Conservation (phyloP, 2,888 invertebrate genomes). For the Sminthurinus aureus region DNA sequence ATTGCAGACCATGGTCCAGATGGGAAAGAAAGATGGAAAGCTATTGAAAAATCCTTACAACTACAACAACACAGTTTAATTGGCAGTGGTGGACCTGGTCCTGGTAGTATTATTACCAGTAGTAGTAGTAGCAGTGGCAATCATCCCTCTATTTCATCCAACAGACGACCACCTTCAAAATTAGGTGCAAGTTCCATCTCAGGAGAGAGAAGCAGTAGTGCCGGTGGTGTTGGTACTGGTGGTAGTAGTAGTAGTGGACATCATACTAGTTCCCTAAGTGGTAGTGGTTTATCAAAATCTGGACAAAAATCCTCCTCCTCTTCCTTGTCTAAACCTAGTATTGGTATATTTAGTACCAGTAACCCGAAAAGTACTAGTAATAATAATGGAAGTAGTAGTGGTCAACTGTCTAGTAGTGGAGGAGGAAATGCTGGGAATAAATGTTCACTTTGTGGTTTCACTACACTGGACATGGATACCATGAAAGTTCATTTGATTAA, state of each 20-base stretch:
- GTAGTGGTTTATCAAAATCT: background rate
- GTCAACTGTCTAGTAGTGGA: conserved; percentile 39
- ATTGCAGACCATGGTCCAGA: conserved; percentile 82
- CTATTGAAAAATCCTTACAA: conserved; percentile 65
- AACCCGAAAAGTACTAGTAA: background rate
- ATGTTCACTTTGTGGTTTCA: conserved; percentile 62
- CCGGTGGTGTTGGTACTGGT: background rate
- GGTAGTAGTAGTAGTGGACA: background rate
- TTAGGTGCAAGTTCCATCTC: conserved; percentile 3
- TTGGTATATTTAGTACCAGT: conserved; percentile 3
- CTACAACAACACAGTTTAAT: conserved; percentile 14
- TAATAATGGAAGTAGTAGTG: background rate
- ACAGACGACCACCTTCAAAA: background rate
- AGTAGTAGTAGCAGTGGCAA: too few species aligned
- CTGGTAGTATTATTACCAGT: background rate
- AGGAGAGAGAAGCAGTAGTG: conserved; percentile 21
- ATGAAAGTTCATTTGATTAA: conserved; percentile 66
- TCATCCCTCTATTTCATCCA: too few species aligned
- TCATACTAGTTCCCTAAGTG: background rate
- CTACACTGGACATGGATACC: conserved; percentile 61
- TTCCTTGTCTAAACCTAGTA: background rate
- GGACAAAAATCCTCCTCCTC: conserved; percentile 12
- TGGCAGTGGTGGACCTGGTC: conserved; percentile 8
- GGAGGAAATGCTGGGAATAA: conserved; percentile 58
- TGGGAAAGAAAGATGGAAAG: conserved; percentile 71